Evolutionary conservation across 2,888 invertebrate species (phyloP).

Genomic region (Tetanocera ferruginea): DNA sequence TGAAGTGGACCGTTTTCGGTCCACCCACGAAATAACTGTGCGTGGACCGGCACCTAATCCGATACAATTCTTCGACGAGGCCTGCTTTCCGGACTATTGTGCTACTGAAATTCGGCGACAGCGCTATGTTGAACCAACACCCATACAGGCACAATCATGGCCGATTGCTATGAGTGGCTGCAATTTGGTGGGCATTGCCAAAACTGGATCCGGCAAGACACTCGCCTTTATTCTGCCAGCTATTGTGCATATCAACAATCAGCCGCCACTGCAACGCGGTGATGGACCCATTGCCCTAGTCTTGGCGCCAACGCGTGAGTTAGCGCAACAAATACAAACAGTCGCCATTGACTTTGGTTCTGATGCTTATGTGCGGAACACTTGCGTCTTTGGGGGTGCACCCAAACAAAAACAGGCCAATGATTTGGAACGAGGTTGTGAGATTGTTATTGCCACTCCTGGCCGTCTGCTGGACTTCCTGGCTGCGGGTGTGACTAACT

Average conservation of each 20-base stretch:
- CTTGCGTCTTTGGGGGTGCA: constrained; percentile 94
- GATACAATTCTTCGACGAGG: constrained; percentile 84
- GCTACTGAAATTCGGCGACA: constrained; percentile 75
- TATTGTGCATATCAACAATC: constrained; percentile 88
- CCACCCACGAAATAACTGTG: constrained; percentile 79
- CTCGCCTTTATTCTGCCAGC: constrained; percentile 85
- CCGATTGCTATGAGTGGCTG: constrained; percentile 86
- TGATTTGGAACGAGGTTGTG: constrained; percentile 83
- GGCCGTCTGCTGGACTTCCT: constrained; percentile 89
- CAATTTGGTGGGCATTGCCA: constrained; percentile 88
- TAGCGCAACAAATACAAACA: constrained; percentile 86
- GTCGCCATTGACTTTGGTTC: constrained; percentile 87
- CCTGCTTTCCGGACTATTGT: constrained; percentile 82
- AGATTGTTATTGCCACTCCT: constrained; percentile 91
- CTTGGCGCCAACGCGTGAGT: constrained; percentile 83
- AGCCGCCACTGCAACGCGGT: constrained; percentile 80
- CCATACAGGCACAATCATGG: constrained; percentile 90
- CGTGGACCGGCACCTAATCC: constrained; percentile 83
- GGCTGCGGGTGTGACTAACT: constrained; percentile 80
- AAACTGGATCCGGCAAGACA: constrained; percentile 87
- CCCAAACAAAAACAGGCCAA: constrained; percentile 82
- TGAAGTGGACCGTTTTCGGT: constrained; percentile 79
- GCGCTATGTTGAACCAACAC: constrained; percentile 82
- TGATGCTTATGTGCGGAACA: constrained; percentile 81
- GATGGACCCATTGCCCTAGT: constrained; percentile 89